Percentiles rank a stretch among this genome's conserved stretches.
Conservation (phyloP, 1,140 invertebrate genomes). For the Acromyrmex charruanus region DNA sequence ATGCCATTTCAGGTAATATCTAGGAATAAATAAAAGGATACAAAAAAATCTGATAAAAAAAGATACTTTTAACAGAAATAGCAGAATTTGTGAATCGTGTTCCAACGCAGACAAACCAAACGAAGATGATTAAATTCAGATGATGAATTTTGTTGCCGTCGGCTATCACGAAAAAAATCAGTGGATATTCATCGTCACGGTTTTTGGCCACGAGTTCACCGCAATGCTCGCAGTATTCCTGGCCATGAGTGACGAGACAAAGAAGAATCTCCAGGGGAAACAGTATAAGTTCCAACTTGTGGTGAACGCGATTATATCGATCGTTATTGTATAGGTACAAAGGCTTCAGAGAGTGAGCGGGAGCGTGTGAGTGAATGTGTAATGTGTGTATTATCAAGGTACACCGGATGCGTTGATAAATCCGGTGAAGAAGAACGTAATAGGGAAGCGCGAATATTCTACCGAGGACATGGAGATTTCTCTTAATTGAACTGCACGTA, state of each 20-base stretch:
- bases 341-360: slow-evolving; percentile 14
- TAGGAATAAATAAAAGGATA: not conserved
- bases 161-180: slow-evolving; percentile 22
- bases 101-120: not conserved
- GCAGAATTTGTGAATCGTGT: not conserved
- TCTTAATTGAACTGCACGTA: slow-evolving; percentile 49
- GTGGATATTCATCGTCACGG: slow-evolving; percentile 1
- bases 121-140: slow-evolving; percentile 15
- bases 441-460: slow-evolving; percentile 28
- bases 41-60: not conserved
- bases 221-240: not conserved
- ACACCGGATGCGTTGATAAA: slow-evolving; percentile 62
- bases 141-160: not conserved
- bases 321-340: slow-evolving; percentile 66
- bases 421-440: slow-evolving; percentile 50
- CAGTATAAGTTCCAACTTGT: slow-evolving; percentile 65
- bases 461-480: not conserved
- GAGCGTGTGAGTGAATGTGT: slow-evolving; percentile 3
- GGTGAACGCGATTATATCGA: slow-evolving; percentile 72
- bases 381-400: slow-evolving; percentile 42
- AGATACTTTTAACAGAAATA: not conserved
- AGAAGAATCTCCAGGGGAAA: slow-evolving; percentile 62
- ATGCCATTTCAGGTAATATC: not conserved
- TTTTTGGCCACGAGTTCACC: slow-evolving; percentile 6
- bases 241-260: slow-evolving; percentile 58